These are phyloP conservation scores for Choloepus didactylus DNA, from an alignment of 2,797 vertebrate species.

Conservation along the genomic window DNA sequence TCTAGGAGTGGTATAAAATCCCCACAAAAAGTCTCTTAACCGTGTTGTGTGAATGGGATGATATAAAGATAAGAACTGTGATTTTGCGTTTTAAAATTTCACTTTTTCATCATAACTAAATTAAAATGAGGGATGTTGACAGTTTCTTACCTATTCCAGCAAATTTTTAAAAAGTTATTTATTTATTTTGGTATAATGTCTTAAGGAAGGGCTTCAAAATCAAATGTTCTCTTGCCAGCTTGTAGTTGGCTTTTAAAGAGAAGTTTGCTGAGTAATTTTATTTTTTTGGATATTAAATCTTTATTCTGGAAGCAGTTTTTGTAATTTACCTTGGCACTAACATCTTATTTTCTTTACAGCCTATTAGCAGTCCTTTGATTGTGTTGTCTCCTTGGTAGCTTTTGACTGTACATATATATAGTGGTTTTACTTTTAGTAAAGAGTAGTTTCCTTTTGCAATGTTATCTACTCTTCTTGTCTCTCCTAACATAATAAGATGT, in stretches of 20 bases:
- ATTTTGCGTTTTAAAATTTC: conserved; percentile 46
- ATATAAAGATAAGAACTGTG: conserved; percentile 16
- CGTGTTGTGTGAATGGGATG: conserved; percentile 19
- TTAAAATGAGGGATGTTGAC: conserved; percentile 34
- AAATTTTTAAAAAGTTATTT: background rate
- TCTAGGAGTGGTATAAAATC: conserved; percentile 11
- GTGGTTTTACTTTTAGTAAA: conserved; percentile 19
- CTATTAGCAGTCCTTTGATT: background rate
- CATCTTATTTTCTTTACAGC: conserved; percentile 6
- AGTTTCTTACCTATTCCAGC: background rate
- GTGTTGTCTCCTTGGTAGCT: conserved; percentile 28
- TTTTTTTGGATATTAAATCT: conserved; percentile 20
- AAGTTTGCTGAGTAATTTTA: conserved; percentile 50
- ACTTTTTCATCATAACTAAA: conserved; percentile 23
- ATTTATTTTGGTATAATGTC: background rate
- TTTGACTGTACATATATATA: background rate
- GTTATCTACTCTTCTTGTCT: conserved; percentile 30
- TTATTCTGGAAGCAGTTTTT: conserved; percentile 39
- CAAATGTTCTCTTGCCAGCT: background rate
- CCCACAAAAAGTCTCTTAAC: background rate
- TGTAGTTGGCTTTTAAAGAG: conserved; percentile 31
- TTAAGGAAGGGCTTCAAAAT: conserved; percentile 46
- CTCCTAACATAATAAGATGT: conserved; percentile 3
- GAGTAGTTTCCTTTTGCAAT: background rate
- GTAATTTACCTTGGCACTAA: conserved; percentile 33